These are phyloP conservation scores for Podocnemis expansa DNA, from an alignment of 2,113 vertebrate species.

Conservation along the genomic window DNA sequence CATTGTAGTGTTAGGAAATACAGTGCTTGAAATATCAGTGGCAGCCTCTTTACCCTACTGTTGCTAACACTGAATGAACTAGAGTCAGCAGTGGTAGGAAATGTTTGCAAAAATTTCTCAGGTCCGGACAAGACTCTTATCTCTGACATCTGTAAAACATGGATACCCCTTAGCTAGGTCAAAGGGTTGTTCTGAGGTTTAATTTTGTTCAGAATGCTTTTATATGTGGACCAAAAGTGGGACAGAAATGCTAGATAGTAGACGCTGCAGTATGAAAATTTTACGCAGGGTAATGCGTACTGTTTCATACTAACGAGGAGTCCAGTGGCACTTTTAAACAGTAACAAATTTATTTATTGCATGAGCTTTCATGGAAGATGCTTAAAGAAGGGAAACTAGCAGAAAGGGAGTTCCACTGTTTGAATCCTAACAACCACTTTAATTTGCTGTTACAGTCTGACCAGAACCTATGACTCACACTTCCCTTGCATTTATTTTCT, in stretches of 20 bases:
- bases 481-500: too few species aligned
- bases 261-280: not conserved
- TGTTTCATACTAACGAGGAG: too few species aligned
- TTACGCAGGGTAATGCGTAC: not conserved
- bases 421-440: too few species aligned
- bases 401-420: too few species aligned
- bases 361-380: too few species aligned
- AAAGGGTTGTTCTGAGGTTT: constrained; percentile 39
- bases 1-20: not conserved
- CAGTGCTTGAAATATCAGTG: not conserved
- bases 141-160: not conserved
- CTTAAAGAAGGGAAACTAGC: too few species aligned
- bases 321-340: too few species aligned
- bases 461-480: too few species aligned
- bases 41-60: fast-evolving
- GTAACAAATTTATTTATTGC: too few species aligned
- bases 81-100: not conserved
- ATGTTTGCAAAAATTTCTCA: not conserved
- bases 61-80: not conserved
- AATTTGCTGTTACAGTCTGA: too few species aligned
- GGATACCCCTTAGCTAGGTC: constrained; percentile 16
- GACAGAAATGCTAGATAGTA: not conserved
- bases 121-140: constrained; percentile 46
- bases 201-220: not conserved
- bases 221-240: not conserved